Conservation (phyloP, 2,113 vertebrate species). For the Apus apus region DNA sequence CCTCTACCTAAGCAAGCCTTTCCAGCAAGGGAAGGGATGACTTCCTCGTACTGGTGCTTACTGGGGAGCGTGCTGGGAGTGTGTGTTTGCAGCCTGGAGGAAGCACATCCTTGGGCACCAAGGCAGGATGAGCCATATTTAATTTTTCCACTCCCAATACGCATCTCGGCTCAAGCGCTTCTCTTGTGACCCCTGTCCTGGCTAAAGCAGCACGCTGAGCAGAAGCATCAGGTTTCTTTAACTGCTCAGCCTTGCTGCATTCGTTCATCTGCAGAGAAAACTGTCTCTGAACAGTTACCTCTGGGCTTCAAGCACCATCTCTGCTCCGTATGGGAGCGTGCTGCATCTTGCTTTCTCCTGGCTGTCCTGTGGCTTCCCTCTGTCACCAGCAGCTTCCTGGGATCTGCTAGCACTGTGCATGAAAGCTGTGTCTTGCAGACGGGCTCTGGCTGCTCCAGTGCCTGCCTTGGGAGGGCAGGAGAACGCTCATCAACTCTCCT, state of each 20-base stretch:
- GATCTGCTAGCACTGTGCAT: fast-evolving
- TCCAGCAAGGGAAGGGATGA: fast-evolving
- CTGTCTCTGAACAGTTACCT: background rate
- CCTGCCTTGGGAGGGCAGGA: background rate
- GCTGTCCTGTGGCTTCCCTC: background rate
- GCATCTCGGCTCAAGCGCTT: background rate
- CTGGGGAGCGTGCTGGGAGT: background rate
- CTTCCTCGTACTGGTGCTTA: background rate
- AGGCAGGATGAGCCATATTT: background rate
- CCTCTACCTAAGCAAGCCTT: background rate
- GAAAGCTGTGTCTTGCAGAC: background rate
- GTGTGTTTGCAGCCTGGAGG: background rate
- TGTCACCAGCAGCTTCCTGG: background rate
- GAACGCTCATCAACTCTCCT: background rate
- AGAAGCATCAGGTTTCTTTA: background rate
- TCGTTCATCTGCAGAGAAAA: background rate
- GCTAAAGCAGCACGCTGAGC: fast-evolving
- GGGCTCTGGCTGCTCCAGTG: background rate
- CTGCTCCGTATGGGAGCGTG: fast-evolving
- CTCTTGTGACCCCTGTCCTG: fast-evolving
- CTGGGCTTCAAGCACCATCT: background rate
- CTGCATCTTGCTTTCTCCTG: background rate
- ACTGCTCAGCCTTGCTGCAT: fast-evolving
- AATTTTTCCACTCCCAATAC: fast-evolving
- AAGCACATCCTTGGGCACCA: background rate